Evolutionary conservation across 2,888 invertebrate species (phyloP).

Genomic region (Parnassius mnemosyne): DNA sequence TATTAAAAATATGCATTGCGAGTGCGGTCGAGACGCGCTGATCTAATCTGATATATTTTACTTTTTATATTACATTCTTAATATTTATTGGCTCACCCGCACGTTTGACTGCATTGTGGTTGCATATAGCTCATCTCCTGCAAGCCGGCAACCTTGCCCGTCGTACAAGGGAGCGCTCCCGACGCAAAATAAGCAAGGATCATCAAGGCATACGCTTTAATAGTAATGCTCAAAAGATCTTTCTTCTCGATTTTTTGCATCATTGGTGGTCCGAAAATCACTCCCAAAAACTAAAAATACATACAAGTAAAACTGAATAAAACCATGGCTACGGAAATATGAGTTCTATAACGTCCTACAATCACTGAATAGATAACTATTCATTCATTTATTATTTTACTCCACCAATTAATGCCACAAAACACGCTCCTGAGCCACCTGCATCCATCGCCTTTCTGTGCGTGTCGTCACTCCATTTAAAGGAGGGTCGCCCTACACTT

Average conservation of each 20-base stretch:
- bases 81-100: slow-evolving; percentile 35
- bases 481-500: no score
- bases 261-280: slow-evolving; percentile 33
- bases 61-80: not conserved
- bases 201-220: slow-evolving; percentile 28
- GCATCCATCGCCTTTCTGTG: no score
- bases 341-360: no score
- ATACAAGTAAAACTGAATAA: not conserved
- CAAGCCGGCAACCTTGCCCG: slow-evolving; percentile 32
- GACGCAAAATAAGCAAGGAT: slow-evolving; percentile 26
- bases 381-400: no score
- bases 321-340: no score
- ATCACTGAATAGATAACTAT: no score
- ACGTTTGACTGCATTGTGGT: slow-evolving; percentile 35
- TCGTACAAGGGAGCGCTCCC: slow-evolving; percentile 28
- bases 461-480: no score
- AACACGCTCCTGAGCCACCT: no score
- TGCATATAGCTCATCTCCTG: slow-evolving; percentile 26
- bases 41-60: no score
- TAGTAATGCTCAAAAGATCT: slow-evolving; percentile 27
- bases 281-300: slow-evolving; percentile 32
- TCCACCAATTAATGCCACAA: no score
- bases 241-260: slow-evolving; percentile 27
- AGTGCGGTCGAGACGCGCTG: no score
- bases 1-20: no score